phyloP scores from a whole-genome alignment of 1,140 invertebrate genomes.

The Elysia chlorotica region DNA sequence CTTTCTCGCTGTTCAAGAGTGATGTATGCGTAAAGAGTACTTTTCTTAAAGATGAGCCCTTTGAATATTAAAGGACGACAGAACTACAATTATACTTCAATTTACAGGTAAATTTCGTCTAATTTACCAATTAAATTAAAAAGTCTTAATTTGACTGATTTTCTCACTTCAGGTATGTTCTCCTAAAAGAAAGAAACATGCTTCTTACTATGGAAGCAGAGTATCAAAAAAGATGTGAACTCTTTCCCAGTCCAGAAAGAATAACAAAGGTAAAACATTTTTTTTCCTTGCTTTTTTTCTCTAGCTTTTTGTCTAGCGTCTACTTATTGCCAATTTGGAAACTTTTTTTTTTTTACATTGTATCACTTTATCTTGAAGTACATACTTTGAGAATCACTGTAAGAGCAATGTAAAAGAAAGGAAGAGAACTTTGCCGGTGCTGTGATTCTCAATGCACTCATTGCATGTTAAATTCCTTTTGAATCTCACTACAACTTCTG shows the following conservation, averaged over 20 bases:
- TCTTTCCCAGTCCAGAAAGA: slow-evolving; percentile 94
- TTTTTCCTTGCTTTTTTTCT: not conserved
- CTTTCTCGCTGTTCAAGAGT: too few species aligned
- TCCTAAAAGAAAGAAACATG: slow-evolving; percentile 97
- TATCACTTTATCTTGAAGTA: not conserved
- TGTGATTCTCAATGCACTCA: too few species aligned
- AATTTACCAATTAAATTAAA: too few species aligned
- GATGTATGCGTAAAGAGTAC: too few species aligned
- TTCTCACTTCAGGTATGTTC: slow-evolving; percentile 86
- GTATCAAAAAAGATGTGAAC: slow-evolving; percentile 70
- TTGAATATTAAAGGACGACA: too few species aligned
- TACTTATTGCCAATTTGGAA: not conserved
- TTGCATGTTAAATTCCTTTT: too few species aligned
- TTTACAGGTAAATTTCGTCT: too few species aligned
- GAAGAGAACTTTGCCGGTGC: too few species aligned
- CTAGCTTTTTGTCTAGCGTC: not conserved
- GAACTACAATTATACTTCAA: too few species aligned
- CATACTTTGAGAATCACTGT: not conserved
- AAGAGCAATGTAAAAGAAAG: not conserved
- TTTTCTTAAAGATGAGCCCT: too few species aligned
- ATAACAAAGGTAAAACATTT: slow-evolving; percentile 80
- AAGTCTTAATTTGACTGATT: too few species aligned
- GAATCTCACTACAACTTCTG: too few species aligned
- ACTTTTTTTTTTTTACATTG: not conserved
- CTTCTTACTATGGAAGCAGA: slow-evolving; percentile 93